Evolutionary conservation across 2,888 invertebrate species (phyloP).

Genomic region (Leucozona laternaria): DNA sequence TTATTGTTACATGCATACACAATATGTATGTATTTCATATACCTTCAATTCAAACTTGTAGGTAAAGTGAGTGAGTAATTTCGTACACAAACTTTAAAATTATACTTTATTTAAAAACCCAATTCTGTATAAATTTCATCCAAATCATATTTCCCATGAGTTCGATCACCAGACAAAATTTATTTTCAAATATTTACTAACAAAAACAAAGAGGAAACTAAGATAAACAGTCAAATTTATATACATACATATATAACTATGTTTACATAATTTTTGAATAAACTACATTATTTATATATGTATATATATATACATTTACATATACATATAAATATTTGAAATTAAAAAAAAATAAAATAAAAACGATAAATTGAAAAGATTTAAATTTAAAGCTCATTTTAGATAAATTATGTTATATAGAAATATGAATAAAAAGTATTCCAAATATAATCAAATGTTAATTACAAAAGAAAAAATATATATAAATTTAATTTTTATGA

Average conservation of each 20-base stretch:
- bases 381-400: slow-evolving; percentile 63
- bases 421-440: slow-evolving; percentile 61
- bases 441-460: slow-evolving; percentile 68
- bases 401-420: slow-evolving; percentile 67
- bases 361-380: slow-evolving; percentile 41
- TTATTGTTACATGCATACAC: slow-evolving; percentile 1
- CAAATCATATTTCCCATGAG: slow-evolving; percentile 43
- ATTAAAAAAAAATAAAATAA: slow-evolving; percentile 15
- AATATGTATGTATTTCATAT: neutral
- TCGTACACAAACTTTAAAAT: slow-evolving; percentile 18
- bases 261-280: slow-evolving; percentile 29
- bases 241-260: slow-evolving; percentile 30
- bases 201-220: slow-evolving; percentile 36
- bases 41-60: slow-evolving; percentile 29
- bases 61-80: slow-evolving; percentile 40
- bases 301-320: slow-evolving; percentile 8
- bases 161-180: slow-evolving; percentile 49
- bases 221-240: slow-evolving; percentile 40
- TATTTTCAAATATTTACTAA: slow-evolving; percentile 42
- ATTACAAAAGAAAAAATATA: slow-evolving; percentile 60
- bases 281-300: slow-evolving; percentile 9
- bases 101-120: slow-evolving; percentile 27
- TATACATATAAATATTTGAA: slow-evolving; percentile 51
- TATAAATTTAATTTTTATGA: slow-evolving; percentile 65
- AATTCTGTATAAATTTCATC: slow-evolving; percentile 23